Conservation (phyloP, 2,797 vertebrate species). For the Sebastes goodei region DNA sequence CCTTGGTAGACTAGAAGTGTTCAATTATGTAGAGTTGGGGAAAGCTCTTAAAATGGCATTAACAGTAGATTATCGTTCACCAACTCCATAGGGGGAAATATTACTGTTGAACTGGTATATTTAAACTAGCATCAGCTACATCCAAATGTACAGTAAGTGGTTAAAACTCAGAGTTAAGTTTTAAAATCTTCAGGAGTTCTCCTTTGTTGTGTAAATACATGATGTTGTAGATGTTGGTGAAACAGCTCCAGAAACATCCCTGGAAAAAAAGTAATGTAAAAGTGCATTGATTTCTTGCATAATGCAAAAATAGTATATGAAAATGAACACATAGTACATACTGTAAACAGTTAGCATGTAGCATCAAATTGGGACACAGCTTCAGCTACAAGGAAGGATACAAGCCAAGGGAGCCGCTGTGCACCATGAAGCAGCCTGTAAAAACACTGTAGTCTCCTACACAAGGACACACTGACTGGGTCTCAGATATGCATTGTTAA, state of each 20-base stretch:
- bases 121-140: neutral
- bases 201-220: neutral
- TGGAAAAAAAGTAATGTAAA: neutral
- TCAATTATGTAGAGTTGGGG: neutral
- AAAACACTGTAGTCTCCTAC: neutral
- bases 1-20: neutral
- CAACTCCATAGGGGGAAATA: neutral
- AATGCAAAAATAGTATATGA: neutral
- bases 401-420: conserved; percentile 7
- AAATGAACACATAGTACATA: neutral
- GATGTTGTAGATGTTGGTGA: neutral
- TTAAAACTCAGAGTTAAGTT: neutral
- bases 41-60: neutral
- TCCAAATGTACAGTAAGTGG: neutral
- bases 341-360: neutral
- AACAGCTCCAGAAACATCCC: neutral
- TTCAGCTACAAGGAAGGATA: neutral
- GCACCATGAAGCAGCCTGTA: conserved; percentile 18
- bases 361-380: neutral
- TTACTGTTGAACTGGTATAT: neutral
- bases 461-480: neutral
- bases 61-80: neutral
- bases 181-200: neutral
- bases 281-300: neutral
- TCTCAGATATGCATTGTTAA: conserved; percentile 21